A percentile compares a stretch with the other conserved stretches of the same genome.
These are phyloP conservation scores for Oscheius sp. DNA, from an alignment of 2,888 invertebrate genomes.

Conservation along the genomic window DNA sequence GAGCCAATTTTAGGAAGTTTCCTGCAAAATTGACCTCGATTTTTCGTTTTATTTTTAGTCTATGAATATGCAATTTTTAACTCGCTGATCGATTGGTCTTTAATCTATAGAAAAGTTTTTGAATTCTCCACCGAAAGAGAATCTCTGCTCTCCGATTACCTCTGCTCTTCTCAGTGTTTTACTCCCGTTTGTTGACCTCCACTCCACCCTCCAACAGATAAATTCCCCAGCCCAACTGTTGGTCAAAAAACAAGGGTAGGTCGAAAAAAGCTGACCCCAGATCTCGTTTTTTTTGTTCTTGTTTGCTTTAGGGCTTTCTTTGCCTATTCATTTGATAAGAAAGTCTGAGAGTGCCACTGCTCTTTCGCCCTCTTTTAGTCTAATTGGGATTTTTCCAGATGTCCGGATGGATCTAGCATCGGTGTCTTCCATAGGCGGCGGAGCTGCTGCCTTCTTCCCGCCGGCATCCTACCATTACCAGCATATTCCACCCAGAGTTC, in stretches of 20 bases:
- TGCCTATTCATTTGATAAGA: too few relatives aligned
- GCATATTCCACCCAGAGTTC: slow-evolving; percentile 7
- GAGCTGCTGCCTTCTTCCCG: slow-evolving; percentile 27
- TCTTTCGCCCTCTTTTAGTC: slow-evolving; percentile 10
- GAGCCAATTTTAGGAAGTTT: too few relatives aligned
- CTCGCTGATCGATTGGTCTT: too few relatives aligned
- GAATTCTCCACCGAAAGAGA: too few relatives aligned
- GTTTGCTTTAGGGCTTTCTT: neutral
- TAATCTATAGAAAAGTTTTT: too few relatives aligned
- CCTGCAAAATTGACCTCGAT: too few relatives aligned
- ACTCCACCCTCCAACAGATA: too few relatives aligned
- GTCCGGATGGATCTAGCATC: slow-evolving; percentile 28
- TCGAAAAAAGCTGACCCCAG: neutral
- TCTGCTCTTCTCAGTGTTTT: too few relatives aligned
- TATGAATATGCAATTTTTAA: too few relatives aligned
- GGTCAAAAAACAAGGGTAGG: neutral
- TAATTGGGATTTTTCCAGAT: slow-evolving; percentile 21
- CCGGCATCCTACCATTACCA: neutral
- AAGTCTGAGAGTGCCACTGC: neutral
- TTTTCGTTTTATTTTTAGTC: too few relatives aligned
- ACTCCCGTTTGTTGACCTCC: too few relatives aligned
- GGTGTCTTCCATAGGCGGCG: slow-evolving; percentile 28
- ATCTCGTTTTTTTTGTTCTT: neutral
- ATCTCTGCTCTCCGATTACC: too few relatives aligned
- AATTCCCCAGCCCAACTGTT: neutral